Percentiles rank a stretch among this genome's conserved stretches.
These are phyloP conservation scores for Leguminivora glycinivorella DNA, from an alignment of 1,140 invertebrate species.

Conservation along the genomic window DNA sequence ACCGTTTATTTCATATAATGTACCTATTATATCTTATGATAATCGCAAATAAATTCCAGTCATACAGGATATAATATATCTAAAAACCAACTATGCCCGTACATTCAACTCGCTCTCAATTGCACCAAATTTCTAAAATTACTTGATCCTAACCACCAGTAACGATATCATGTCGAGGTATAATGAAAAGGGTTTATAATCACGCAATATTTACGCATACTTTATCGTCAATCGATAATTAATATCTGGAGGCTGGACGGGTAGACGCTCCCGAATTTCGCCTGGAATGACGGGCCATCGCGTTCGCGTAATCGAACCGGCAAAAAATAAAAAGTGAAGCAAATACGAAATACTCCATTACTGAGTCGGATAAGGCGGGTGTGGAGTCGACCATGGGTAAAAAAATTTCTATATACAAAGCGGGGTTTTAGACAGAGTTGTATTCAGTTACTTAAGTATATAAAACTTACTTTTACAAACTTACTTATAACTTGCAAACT, in stretches of 20 bases:
- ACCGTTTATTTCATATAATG: too few relatives aligned
- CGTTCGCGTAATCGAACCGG: constrained; percentile 75
- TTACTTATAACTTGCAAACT: too few relatives aligned
- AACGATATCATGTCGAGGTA: constrained; percentile 19
- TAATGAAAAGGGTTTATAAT: constrained; percentile 17
- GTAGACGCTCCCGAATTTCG: constrained; percentile 77
- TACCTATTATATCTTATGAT: too few relatives aligned
- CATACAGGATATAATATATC: too few relatives aligned
- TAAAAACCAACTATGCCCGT: background rate
- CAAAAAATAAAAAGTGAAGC: constrained; percentile 78
- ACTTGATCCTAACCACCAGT: constrained; percentile 25
- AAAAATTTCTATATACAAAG: background rate
- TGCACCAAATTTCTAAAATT: constrained; percentile 22
- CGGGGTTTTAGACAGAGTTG: background rate
- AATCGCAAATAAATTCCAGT: too few relatives aligned
- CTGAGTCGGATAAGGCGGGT: constrained; percentile 42
- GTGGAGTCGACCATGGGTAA: constrained; percentile 49
- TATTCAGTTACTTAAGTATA: background rate
- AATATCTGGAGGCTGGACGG: constrained; percentile 71
- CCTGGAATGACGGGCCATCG: constrained; percentile 72
- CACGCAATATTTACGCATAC: constrained; percentile 68
- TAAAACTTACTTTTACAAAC: background rate
- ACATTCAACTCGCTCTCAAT: background rate
- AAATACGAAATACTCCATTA: constrained; percentile 79
- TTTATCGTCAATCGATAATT: constrained; percentile 78